phyloP scores from a whole-genome alignment of 2,113 vertebrate species.

The Lagopus leucura region DNA sequence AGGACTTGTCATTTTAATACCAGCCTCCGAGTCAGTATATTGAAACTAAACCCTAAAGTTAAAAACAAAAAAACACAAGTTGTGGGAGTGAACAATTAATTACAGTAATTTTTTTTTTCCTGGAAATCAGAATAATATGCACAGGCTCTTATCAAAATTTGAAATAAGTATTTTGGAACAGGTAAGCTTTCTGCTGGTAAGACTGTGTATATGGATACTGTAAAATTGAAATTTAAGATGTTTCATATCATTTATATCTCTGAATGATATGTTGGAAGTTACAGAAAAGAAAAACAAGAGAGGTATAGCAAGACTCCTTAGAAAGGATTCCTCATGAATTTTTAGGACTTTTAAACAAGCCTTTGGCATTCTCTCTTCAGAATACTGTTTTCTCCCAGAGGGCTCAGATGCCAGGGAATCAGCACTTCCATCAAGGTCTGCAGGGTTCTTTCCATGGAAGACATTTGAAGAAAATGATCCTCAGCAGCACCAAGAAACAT shows the following conservation, averaged over 20 bases:
- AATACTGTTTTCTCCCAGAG: neutral
- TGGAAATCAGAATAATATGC: neutral
- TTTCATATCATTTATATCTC: neutral
- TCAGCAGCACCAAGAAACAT: neutral
- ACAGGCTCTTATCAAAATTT: neutral
- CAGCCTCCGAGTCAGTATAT: constrained; percentile 36
- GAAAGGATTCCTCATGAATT: neutral
- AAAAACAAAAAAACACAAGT: constrained; percentile 70
- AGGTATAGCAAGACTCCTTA: neutral
- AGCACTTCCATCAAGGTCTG: rapidly evolving
- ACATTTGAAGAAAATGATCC: neutral
- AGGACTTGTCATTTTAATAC: constrained; percentile 54
- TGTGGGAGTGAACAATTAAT: constrained; percentile 62
- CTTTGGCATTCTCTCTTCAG: neutral
- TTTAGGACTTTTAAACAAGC: neutral
- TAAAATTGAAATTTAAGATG: neutral
- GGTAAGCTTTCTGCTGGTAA: neutral
- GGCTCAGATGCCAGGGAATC: neutral
- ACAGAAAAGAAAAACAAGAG: neutral
- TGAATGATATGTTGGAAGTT: neutral
- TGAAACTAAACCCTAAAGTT: constrained; percentile 65
- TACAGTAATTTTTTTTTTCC: constrained; percentile 46
- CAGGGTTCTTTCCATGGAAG: neutral
- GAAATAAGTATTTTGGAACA: constrained; percentile 19
- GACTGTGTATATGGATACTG: neutral